Conservation (phyloP, 2,113 vertebrate genomes). For the Pavo muticus region DNA sequence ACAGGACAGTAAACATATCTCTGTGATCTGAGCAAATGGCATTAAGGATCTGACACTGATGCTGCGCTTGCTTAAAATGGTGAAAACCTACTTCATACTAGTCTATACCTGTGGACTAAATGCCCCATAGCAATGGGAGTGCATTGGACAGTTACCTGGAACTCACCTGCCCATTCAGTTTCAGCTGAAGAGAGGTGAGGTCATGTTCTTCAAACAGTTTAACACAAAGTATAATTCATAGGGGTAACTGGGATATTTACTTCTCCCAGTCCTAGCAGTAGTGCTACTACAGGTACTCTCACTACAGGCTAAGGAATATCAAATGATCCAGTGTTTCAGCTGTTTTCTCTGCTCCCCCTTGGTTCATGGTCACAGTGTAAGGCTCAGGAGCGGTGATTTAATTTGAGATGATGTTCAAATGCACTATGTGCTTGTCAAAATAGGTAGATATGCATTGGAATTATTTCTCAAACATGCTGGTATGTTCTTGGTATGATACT, state of each 20-base stretch:
- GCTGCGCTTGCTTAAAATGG: accelerated
- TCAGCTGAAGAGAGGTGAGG: neutral
- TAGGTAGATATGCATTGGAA: neutral
- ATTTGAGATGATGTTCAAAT: neutral
- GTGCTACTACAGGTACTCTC: neutral
- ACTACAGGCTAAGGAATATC: neutral
- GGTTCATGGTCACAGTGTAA: neutral
- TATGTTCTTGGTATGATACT: neutral
- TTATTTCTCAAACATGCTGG: neutral
- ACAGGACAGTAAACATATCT: neutral
- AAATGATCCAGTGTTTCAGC: neutral
- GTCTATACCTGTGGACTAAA: neutral
- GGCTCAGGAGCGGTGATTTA: neutral
- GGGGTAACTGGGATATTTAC: neutral
- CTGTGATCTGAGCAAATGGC: neutral
- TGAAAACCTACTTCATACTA: neutral
- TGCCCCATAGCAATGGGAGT: accelerated
- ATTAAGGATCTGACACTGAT: neutral
- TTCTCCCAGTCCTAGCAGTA: neutral
- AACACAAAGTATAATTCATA: neutral
- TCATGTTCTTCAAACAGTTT: neutral
- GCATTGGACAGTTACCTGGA: accelerated
- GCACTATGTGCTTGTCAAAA: neutral
- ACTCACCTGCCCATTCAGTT: neutral
- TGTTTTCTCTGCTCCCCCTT: neutral